A percentile compares a stretch with the other conserved stretches of the same genome.
phyloP scores from a whole-genome alignment of 2,888 invertebrate genomes.

The Rhamphomyia laevipes region DNA sequence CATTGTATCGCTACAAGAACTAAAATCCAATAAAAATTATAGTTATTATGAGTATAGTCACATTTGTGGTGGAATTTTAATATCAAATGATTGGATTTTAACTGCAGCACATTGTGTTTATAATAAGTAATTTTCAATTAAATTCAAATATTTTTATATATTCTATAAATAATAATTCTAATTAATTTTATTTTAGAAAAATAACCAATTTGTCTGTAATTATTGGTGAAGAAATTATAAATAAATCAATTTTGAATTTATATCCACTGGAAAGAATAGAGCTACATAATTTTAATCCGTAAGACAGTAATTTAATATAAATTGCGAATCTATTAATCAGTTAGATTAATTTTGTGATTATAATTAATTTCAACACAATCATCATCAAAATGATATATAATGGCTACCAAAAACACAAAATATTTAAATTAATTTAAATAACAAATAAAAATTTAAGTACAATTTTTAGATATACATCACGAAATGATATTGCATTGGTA shows the following conservation, averaged over 20 bases:
- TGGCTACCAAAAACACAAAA: too few relatives aligned
- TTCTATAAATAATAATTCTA: neutral
- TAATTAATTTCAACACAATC: too few relatives aligned
- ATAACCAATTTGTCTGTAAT: slow-evolving; percentile 19
- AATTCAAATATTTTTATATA: neutral
- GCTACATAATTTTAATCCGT: slow-evolving; percentile 29
- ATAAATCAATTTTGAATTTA: slow-evolving; percentile 16
- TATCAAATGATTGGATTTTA: slow-evolving; percentile 28
- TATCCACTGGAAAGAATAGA: slow-evolving; percentile 22
- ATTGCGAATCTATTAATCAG: neutral
- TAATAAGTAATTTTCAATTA: slow-evolving; percentile 22
- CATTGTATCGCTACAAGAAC: slow-evolving; percentile 32
- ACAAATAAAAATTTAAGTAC: neutral
- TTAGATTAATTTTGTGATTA: too few relatives aligned
- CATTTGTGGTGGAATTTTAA: slow-evolving; percentile 33
- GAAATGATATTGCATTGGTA: slow-evolving; percentile 31
- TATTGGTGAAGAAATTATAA: slow-evolving; percentile 27
- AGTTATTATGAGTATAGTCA: slow-evolving; percentile 20
- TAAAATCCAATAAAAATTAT: slow-evolving; percentile 1
- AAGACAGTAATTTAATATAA: slow-evolving; percentile 14
- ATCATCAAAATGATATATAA: too few relatives aligned
- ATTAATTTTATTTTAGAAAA: slow-evolving; percentile 18
- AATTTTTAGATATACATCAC: slow-evolving; percentile 23
- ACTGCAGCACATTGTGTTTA: slow-evolving; percentile 34
- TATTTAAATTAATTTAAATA: neutral